Evolutionary conservation across 1,140 invertebrate genomes (phyloP).

Genomic region (Zaprionus tsacasi): DNA sequence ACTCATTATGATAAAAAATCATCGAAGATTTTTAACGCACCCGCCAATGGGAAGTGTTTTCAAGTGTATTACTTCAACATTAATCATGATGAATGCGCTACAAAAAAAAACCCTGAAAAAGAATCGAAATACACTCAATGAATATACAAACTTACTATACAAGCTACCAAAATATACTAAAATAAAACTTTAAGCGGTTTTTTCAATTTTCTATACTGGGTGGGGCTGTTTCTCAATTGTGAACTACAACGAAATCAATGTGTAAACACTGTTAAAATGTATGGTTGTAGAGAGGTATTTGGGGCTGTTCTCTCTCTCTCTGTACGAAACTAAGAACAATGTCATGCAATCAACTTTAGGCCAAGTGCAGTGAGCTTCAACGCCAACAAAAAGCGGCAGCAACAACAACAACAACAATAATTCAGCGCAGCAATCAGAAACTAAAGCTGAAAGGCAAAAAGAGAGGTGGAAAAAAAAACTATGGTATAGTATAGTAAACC

Average conservation of each 20-base stretch:
- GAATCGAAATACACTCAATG: slow-evolving; percentile 63
- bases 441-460: slow-evolving; percentile 14
- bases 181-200: slow-evolving; percentile 33
- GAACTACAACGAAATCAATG: slow-evolving; percentile 58
- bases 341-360: slow-evolving; percentile 77
- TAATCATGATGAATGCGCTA: slow-evolving; percentile 53
- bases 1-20: slow-evolving; percentile 48
- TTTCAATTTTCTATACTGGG: slow-evolving; percentile 23
- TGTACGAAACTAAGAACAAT: slow-evolving; percentile 68
- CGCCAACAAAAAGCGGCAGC: slow-evolving; percentile 41
- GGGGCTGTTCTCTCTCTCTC: slow-evolving; percentile 2
- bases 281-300: neutral
- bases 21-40: slow-evolving; percentile 33
- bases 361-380: slow-evolving; percentile 66
- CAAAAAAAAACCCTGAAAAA: slow-evolving; percentile 12
- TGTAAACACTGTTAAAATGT: slow-evolving; percentile 53
- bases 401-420: slow-evolving; percentile 26
- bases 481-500: slow-evolving; percentile 19
- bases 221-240: slow-evolving; percentile 45
- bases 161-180: neutral
- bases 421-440: neutral
- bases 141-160: neutral
- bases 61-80: slow-evolving; percentile 70
- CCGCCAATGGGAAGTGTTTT: slow-evolving; percentile 59
- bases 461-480: slow-evolving; percentile 1